These are phyloP conservation scores for Brachypodius melanocephalos DNA, from an alignment of 2,113 vertebrate genomes.

Conservation along the genomic window DNA sequence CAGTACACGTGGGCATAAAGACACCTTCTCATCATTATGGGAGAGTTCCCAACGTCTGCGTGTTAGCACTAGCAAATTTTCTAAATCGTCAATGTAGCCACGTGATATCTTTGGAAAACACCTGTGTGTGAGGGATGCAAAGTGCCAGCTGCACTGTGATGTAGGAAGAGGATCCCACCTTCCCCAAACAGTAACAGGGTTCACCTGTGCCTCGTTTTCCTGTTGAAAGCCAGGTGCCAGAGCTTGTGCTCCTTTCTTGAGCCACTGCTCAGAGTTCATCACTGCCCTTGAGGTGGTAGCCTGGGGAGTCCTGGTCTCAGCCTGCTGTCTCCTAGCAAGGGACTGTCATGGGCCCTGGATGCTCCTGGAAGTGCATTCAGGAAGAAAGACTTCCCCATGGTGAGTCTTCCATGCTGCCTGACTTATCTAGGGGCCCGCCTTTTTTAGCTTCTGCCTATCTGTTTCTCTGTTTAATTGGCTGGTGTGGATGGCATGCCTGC, in stretches of 20 bases:
- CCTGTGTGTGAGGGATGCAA: background rate
- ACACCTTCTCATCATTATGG: background rate
- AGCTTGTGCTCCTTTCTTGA: rapidly evolving
- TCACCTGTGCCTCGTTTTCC: background rate
- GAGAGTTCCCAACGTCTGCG: background rate
- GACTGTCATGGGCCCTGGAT: rapidly evolving
- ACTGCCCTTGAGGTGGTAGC: rapidly evolving
- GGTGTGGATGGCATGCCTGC: background rate
- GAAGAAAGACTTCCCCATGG: background rate
- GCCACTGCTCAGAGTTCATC: rapidly evolving
- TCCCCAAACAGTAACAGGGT: rapidly evolving
- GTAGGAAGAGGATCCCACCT: background rate
- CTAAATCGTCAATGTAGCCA: background rate
- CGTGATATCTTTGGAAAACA: background rate
- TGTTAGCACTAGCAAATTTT: background rate
- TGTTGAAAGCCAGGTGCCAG: background rate
- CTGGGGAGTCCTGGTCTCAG: rapidly evolving
- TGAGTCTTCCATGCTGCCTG: background rate
- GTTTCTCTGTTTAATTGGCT: background rate
- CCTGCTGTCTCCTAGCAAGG: rapidly evolving
- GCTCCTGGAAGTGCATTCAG: rapidly evolving
- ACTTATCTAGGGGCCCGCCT: background rate
- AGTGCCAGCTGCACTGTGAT: background rate
- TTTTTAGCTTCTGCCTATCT: background rate
- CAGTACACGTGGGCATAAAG: background rate